Evolutionary conservation across 2,888 invertebrate genomes (phyloP).

Genomic region (Thera britannica): DNA sequence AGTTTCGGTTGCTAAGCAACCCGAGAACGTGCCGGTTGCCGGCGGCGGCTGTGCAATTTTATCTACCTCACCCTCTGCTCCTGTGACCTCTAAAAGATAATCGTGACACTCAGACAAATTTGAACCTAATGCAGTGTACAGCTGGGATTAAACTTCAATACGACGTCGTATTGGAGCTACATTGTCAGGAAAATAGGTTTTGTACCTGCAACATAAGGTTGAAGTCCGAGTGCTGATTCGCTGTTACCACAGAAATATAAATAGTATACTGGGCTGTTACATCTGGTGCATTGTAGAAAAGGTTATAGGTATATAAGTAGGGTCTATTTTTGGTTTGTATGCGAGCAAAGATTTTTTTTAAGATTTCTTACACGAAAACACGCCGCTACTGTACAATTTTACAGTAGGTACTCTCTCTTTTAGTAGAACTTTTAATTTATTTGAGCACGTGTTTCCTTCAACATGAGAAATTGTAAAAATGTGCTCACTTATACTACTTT

Average conservation of each 20-base stretch:
- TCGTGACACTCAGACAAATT: conserved; percentile 11
- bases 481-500: too few species aligned
- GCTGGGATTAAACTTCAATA: conserved; percentile 2
- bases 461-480: too few species aligned
- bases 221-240: conserved; percentile 1
- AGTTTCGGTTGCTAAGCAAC: conserved; percentile 27
- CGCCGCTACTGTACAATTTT: too few species aligned
- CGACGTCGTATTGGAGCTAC: background rate
- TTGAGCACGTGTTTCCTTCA: too few species aligned
- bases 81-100: conserved; percentile 26
- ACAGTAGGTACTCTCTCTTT: too few species aligned
- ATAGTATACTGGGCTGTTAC: background rate
- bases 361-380: too few species aligned
- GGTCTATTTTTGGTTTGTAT: conserved; percentile 2
- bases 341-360: background rate
- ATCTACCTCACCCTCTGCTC: conserved; percentile 18
- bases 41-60: conserved; percentile 17
- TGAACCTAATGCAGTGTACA: background rate
- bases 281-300: conserved; percentile 24
- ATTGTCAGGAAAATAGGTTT: background rate
- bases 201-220: conserved; percentile 1
- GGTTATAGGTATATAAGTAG: background rate
- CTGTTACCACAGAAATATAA: too few species aligned
- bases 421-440: too few species aligned
- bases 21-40: conserved; percentile 27